phyloP scores from a whole-genome alignment of 2,797 vertebrate species.

The Mus minutoides region DNA sequence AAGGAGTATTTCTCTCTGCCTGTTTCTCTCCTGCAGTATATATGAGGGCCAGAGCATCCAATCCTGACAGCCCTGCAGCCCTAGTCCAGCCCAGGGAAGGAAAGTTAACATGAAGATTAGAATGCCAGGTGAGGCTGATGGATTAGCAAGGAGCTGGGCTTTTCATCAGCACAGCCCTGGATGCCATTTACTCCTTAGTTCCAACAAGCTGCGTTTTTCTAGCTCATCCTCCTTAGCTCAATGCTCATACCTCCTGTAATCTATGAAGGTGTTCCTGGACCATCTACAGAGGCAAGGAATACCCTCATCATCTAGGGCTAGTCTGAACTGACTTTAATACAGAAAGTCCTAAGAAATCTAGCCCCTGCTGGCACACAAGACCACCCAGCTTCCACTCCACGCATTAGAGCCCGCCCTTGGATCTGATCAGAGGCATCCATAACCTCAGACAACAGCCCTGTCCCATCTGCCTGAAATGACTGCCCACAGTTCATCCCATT shows the following conservation, averaged over 20 bases:
- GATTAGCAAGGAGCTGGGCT: constrained; percentile 16
- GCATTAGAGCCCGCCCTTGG: neutral
- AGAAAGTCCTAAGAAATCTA: neutral
- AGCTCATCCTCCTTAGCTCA: neutral
- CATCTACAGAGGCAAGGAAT: neutral
- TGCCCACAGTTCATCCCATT: neutral
- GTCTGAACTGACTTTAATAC: neutral
- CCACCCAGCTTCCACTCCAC: neutral
- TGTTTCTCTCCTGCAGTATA: neutral
- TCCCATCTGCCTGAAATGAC: neutral
- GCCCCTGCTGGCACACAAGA: neutral
- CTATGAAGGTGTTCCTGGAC: neutral
- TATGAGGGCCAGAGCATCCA: neutral
- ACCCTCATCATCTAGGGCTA: neutral
- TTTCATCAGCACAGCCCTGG: neutral
- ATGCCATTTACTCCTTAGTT: constrained; percentile 15
- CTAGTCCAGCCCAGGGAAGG: neutral
- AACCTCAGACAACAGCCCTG: constrained; percentile 9
- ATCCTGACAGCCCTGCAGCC: neutral
- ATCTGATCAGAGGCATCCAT: neutral
- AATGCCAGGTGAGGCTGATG: neutral
- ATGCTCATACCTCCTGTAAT: neutral
- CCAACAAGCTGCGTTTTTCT: constrained; percentile 31
- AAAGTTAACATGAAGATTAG: constrained; percentile 25
- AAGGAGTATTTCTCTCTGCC: neutral